Evolutionary conservation across 2,113 vertebrate species (phyloP).

Genomic region (Brevimyrus niger): DNA sequence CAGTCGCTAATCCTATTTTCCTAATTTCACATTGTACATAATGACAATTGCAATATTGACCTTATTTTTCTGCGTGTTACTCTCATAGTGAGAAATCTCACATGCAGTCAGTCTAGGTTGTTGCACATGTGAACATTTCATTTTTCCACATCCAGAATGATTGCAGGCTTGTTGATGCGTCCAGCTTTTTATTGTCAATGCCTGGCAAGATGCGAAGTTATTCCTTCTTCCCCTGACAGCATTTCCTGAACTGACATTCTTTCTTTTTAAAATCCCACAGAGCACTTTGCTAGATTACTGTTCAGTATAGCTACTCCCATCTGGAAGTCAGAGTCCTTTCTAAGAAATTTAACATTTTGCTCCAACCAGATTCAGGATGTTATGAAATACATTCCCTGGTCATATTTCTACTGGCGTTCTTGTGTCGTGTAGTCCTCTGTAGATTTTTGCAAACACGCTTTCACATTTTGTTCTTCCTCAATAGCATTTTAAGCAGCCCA

Average conservation of each 20-base stretch:
- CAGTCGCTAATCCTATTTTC: not conserved
- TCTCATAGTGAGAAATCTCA: not conserved
- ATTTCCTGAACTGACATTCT: not conserved
- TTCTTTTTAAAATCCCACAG: not conserved
- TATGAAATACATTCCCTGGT: not conserved
- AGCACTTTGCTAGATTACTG: not conserved
- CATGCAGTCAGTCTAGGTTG: not conserved
- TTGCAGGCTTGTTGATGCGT: not conserved
- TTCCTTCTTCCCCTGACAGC: not conserved
- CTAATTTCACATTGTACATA: not conserved
- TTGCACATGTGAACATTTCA: not conserved
- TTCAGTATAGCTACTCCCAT: not conserved
- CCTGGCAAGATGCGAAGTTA: not conserved
- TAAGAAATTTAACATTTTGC: not conserved
- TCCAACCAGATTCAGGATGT: not conserved
- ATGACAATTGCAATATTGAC: not conserved
- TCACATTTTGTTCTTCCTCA: not conserved
- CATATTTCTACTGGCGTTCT: not conserved
- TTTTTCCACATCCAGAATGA: not conserved
- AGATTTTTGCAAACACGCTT: not conserved
- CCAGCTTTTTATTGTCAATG: not conserved
- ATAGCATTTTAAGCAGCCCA: not conserved
- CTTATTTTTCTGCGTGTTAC: not conserved
- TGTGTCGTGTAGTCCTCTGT: not conserved
- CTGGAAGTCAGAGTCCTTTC: not conserved